These are phyloP conservation scores for Phorcus lineatus DNA, from an alignment of 2,888 invertebrate species.

Conservation along the genomic window DNA sequence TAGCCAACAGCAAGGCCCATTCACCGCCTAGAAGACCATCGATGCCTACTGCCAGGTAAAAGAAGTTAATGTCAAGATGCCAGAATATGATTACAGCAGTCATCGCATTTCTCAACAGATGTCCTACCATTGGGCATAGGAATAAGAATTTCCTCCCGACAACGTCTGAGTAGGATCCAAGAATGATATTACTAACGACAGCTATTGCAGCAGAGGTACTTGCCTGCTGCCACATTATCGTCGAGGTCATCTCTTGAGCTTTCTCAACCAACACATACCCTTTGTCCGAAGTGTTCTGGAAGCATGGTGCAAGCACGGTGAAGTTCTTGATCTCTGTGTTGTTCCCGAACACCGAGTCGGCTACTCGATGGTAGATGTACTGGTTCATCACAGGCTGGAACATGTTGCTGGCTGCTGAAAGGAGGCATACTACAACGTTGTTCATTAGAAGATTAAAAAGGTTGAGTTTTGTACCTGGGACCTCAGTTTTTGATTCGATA, in stretches of 20 bases:
- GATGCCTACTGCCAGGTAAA: conserved; percentile 47
- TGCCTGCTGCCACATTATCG: conserved; percentile 26
- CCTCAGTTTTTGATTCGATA: background rate
- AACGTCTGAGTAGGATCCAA: conserved; percentile 42
- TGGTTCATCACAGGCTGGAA: background rate
- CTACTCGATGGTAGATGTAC: conserved; percentile 12
- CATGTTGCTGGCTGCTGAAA: background rate
- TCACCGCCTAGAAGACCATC: conserved; percentile 19
- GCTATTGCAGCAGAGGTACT: conserved; percentile 24
- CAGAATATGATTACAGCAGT: conserved; percentile 45
- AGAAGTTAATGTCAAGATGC: conserved; percentile 44
- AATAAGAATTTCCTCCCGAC: conserved; percentile 47
- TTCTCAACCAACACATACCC: background rate
- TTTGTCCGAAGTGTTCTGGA: conserved; percentile 3
- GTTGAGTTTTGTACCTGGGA: background rate
- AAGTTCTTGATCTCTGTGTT: background rate
- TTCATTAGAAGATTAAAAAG: background rate
- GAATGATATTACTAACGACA: conserved; percentile 29
- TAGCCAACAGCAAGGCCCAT: conserved; percentile 31
- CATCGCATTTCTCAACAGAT: conserved; percentile 26
- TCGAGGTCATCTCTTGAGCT: conserved; percentile 31
- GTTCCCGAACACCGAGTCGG: background rate
- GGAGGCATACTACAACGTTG: background rate
- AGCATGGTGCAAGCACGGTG: background rate
- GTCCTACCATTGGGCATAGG: conserved; percentile 36